A percentile compares a stretch with the other conserved stretches of the same genome.
phyloP scores from a whole-genome alignment of 2,113 vertebrate species.

The Zosterops lateralis region DNA sequence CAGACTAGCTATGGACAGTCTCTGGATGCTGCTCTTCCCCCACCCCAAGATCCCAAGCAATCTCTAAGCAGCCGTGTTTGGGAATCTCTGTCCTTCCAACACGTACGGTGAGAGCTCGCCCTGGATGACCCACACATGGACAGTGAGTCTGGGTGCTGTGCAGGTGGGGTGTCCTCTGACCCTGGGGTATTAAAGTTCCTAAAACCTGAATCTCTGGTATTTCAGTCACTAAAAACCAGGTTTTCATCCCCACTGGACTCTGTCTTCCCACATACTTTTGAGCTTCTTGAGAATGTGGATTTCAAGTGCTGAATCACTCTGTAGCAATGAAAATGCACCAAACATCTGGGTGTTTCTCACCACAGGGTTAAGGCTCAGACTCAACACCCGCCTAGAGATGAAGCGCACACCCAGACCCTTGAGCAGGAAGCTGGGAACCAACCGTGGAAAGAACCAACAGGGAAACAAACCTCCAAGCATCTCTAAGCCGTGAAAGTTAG shows the following conservation, averaged over 20 bases:
- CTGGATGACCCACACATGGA: neutral
- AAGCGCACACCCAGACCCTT: conserved; percentile 3
- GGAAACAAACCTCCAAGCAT: conserved; percentile 53
- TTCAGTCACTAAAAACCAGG: neutral
- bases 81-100: conserved; percentile 9
- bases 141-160: neutral
- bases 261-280: neutral
- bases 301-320: conserved; percentile 22
- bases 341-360: conserved; percentile 7
- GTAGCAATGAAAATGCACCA: conserved; percentile 11
- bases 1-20: neutral
- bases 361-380: conserved; percentile 42
- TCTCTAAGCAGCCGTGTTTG: neutral
- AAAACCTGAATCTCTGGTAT: neutral
- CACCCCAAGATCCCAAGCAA: neutral
- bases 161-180: neutral
- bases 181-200: neutral
- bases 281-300: neutral
- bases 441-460: neutral
- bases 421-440: conserved; percentile 49
- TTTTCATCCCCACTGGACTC: neutral
- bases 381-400: neutral
- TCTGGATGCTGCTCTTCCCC: neutral
- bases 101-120: neutral
- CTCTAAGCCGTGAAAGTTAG: conserved; percentile 78